Conservation (phyloP, 2,113 vertebrate species). For the Zosterops hypoxanthus region DNA sequence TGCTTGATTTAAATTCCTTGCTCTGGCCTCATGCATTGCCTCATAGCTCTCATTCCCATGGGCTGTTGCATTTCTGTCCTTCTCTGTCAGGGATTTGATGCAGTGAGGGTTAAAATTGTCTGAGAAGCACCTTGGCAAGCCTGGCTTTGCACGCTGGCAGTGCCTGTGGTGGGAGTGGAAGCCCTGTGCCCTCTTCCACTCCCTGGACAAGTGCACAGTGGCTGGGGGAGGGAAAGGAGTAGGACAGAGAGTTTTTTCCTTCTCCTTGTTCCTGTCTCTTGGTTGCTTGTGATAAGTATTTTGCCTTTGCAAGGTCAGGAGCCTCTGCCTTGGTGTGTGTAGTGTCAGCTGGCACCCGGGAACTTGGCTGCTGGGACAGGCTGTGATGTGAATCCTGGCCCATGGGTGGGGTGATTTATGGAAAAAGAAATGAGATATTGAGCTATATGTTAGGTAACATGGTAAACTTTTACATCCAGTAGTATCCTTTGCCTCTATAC, state of each 20-base stretch:
- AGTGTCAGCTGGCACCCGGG: neutral
- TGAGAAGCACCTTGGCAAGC: neutral
- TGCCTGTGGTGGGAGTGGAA: neutral
- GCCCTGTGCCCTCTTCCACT: neutral
- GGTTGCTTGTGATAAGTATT: neutral
- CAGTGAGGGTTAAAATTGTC: neutral
- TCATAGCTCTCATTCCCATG: neutral
- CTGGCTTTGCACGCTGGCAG: neutral
- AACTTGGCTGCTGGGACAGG: neutral
- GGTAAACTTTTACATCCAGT: neutral
- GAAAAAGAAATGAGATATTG: neutral
- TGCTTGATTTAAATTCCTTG: constrained; percentile 6
- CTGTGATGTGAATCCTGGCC: neutral
- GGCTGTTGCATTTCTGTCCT: neutral
- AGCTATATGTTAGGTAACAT: neutral
- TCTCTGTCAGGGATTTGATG: neutral
- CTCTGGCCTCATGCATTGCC: fast-evolving
- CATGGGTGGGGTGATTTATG: neutral
- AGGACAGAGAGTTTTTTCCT: neutral
- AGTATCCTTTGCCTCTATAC: neutral
- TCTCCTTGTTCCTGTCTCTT: neutral
- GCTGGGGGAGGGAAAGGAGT: neutral
- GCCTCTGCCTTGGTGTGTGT: neutral
- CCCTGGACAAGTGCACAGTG: neutral
- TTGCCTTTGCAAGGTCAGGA: neutral